phyloP scores from a whole-genome alignment of 2,113 vertebrate species.

The Megaceryle torquata region DNA sequence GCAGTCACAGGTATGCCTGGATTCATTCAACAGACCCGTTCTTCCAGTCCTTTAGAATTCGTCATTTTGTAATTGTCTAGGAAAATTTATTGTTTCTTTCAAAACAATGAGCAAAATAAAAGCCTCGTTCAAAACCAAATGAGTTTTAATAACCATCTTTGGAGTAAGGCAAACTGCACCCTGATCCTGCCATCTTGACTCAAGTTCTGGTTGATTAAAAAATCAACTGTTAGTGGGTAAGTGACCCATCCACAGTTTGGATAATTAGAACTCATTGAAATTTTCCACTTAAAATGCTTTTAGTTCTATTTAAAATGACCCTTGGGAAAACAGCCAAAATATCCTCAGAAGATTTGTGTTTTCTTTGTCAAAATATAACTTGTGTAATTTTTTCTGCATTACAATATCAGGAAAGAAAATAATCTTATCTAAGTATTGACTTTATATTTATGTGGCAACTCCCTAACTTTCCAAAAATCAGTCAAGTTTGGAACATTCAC shows the following conservation, averaged over 20 bases:
- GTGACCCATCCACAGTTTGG: background rate
- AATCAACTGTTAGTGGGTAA: background rate
- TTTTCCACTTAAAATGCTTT: background rate
- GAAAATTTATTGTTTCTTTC: slow-evolving; percentile 37
- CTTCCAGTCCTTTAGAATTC: slow-evolving; percentile 15
- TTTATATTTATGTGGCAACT: background rate
- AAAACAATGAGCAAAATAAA: slow-evolving; percentile 10
- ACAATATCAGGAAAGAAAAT: background rate
- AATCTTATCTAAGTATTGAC: background rate
- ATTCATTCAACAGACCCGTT: background rate
- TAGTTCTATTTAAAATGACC: background rate
- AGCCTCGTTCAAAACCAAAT: background rate
- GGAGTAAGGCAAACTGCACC: background rate
- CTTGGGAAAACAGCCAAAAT: background rate
- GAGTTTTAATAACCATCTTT: slow-evolving; percentile 7
- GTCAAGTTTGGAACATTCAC: background rate
- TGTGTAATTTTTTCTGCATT: background rate
- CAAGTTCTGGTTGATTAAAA: background rate
- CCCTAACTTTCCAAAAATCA: background rate
- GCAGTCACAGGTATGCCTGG: background rate
- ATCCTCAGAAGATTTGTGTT: background rate
- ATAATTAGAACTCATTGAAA: background rate
- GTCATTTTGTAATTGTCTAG: slow-evolving; percentile 10
- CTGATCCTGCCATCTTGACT: background rate
- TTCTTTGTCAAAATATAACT: background rate